Evolutionary conservation across 2,113 vertebrate species (phyloP).

Genomic region (Cyprinodon variegatus): DNA sequence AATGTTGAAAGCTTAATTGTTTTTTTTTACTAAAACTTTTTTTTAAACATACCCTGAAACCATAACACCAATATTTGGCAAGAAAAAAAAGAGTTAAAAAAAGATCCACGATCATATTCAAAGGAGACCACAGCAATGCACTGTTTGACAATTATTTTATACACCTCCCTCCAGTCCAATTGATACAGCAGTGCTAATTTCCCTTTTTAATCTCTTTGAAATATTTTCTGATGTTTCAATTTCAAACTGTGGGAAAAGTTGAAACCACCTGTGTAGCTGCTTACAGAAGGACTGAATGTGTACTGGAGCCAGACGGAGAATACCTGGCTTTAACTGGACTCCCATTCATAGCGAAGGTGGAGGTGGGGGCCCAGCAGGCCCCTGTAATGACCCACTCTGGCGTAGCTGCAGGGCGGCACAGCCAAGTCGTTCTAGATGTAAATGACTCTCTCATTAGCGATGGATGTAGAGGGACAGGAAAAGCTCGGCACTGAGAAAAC

Average conservation of each 20-base stretch:
- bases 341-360: slow-evolving; percentile 67
- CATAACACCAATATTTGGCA: too few species aligned
- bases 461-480: slow-evolving; percentile 58
- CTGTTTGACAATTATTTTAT: too few species aligned
- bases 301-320: slow-evolving; percentile 73
- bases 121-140: too few species aligned
- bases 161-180: too few species aligned
- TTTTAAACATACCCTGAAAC: too few species aligned
- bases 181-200: too few species aligned
- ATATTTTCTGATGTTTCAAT: neutral
- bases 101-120: too few species aligned
- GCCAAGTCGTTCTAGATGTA: slow-evolving; percentile 27
- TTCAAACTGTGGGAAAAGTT: neutral
- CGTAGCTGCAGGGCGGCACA: slow-evolving; percentile 33
- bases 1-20: too few species aligned
- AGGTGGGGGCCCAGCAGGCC: slow-evolving; percentile 49
- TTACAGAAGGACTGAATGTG: slow-evolving; percentile 35
- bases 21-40: too few species aligned
- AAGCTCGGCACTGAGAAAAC: slow-evolving; percentile 60
- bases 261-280: neutral
- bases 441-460: slow-evolving; percentile 70
- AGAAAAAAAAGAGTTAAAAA: too few species aligned
- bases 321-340: slow-evolving; percentile 55
- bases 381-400: slow-evolving; percentile 39
- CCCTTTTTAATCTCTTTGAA: neutral